Base-by-base conservation (phyloP, 2,113 vertebrate species). In the Neolamprologus devosi region DNA sequence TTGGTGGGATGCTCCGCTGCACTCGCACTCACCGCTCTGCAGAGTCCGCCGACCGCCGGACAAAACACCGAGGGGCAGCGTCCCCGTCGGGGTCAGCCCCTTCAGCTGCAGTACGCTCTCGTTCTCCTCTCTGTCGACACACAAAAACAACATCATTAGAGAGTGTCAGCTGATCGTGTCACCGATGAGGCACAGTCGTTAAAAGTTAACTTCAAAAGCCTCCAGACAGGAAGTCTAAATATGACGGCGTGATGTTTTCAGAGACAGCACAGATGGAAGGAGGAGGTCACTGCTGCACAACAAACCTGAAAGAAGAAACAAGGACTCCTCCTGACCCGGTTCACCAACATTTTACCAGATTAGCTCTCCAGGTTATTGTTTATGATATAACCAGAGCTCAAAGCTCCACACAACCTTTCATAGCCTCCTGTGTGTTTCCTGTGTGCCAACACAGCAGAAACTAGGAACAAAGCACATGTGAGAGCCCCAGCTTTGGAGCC, bases 41-140 rank as follows among this genome's bases (percentile, higher is more conserved):
- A 99, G 97, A 81, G 98, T 98, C 91, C 97, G 97, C 53, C 97
- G 97, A 3, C 99, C 98, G 91, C 99, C 99, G 2, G 98, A 98
- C 88, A 99, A 95, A 90, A 99, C 98, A 4, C 99, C 99, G 91
- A 99, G 54, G 54, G 99, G 98, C 91, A 99, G 96, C 1, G 97
- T 98, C 57, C 99, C 99, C 37, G 98, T 98, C 9, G 98, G 98
- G 51, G 99, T 99, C 91, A 99, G 95, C 37, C 99, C 99, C 94
- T 99, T 99, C 92, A 99, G 97, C 83, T 97, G 98, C 90, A 99
- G 94, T 93, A 99, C 99, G 14, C 98, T 99, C 96, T 99, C 99
- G 1, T 98, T 99, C 96, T 99, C 99, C 96, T 99, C 98, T 90
- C 99, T 99, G 96, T 13, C 23, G 17, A 87, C 33, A 83, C 55